Evolutionary conservation across 2,888 invertebrate species (phyloP).

Genomic region (Acronicta aceris): DNA sequence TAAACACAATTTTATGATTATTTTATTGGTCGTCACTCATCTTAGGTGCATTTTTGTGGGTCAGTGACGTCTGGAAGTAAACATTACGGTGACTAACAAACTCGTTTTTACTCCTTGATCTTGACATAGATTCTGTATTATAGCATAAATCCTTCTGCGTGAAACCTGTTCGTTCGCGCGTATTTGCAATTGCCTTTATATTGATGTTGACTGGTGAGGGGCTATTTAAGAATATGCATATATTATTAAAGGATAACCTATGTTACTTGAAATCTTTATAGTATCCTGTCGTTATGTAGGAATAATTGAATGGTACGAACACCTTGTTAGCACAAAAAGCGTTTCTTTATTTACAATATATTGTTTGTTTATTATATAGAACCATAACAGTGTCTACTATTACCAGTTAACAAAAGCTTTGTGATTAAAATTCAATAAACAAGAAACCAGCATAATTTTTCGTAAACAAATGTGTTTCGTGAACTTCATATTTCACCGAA

Average conservation of each 20-base stretch:
- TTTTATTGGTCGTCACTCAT: conserved; percentile 52
- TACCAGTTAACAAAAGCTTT: background rate
- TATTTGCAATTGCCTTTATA: conserved; percentile 68
- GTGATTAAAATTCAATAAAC: background rate
- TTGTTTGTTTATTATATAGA: conserved; percentile 34
- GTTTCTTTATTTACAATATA: conserved; percentile 10
- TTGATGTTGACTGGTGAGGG: conserved; percentile 47
- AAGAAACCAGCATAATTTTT: background rate
- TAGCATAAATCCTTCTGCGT: conserved; percentile 79
- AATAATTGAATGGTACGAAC: conserved; percentile 23
- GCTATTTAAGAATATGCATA: conserved; percentile 26
- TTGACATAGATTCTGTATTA: conserved; percentile 81
- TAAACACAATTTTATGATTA: conserved; percentile 20
- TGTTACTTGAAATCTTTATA: conserved; percentile 33
- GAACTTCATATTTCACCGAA: conserved; percentile 6
- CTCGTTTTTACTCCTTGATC: conserved; percentile 83
- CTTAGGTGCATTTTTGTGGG: conserved; percentile 72
- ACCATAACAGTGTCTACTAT: too few species aligned
- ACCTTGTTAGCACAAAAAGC: conserved; percentile 16
- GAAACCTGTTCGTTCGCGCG: conserved; percentile 76
- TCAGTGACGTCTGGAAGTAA: conserved; percentile 76
- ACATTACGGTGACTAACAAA: conserved; percentile 76
- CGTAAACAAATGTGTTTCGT: background rate
- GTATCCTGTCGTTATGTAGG: conserved; percentile 32
- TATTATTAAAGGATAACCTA: conserved; percentile 32